Conservation (phyloP, 1,140 invertebrate genomes). For the Schlechtendalia chinensis region DNA sequence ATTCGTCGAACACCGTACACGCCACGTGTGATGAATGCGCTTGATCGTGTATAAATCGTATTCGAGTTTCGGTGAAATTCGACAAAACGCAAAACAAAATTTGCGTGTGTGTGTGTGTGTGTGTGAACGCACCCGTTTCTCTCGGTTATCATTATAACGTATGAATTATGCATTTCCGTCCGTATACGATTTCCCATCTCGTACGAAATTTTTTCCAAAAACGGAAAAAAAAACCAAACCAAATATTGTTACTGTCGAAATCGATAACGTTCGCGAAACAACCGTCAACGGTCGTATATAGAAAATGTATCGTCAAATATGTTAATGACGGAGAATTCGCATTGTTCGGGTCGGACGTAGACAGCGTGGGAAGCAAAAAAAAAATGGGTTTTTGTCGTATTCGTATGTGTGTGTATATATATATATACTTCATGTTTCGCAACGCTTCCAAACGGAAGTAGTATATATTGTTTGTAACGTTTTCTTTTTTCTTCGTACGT, state of each 20-base stretch:
- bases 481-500: conserved; percentile 19
- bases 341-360: neutral
- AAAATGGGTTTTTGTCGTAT: conserved; percentile 16
- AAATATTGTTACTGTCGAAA: neutral
- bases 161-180: neutral
- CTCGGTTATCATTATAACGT: neutral
- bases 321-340: neutral
- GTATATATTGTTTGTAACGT: conserved; percentile 9
- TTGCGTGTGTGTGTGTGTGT: too few species aligned
- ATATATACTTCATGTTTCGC: neutral
- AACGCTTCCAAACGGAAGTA: conserved; percentile 38
- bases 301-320: neutral
- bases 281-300: neutral
- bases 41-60: too few species aligned
- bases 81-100: neutral
- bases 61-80: conserved; percentile 2
- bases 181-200: neutral
- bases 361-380: neutral
- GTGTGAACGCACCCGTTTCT: too few species aligned
- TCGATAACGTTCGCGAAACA: neutral
- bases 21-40: too few species aligned
- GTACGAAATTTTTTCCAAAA: too few species aligned
- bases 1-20: neutral
- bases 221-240: neutral
- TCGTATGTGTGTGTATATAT: neutral